Conservation (phyloP, 2,888 invertebrate genomes). For the Geotrupes spiniger region DNA sequence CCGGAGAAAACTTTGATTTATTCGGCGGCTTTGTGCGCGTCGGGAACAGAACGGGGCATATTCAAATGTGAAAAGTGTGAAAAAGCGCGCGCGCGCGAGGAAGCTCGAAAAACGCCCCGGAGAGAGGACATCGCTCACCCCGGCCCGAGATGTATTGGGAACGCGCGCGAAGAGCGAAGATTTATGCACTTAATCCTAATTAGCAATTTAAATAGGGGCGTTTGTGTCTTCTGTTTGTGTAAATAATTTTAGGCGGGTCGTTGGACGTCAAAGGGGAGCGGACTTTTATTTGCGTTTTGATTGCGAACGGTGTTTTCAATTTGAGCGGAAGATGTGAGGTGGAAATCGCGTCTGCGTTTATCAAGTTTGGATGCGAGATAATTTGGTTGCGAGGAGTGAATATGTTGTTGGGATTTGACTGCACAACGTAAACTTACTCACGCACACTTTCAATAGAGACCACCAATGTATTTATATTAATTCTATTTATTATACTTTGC, state of each 20-base stretch:
- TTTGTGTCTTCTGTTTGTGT: conserved; percentile 3
- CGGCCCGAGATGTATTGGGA: not conserved
- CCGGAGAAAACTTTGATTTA: conserved; percentile 41
- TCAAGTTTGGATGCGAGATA: too few species aligned
- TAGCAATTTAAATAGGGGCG: conserved; percentile 20
- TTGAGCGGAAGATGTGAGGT: too few species aligned
- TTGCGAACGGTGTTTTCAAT: too few species aligned
- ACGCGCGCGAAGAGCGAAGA: conserved; percentile 1
- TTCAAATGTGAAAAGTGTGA: conserved; percentile 25
- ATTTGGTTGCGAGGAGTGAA: too few species aligned
- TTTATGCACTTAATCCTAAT: conserved; percentile 18
- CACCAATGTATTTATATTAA: too few species aligned
- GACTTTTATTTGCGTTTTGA: too few species aligned
- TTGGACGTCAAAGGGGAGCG: not conserved
- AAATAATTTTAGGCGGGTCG: conserved; percentile 2
- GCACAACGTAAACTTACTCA: too few species aligned
- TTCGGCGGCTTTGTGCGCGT: conserved; percentile 27
- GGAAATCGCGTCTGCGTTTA: too few species aligned
- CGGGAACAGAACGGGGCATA: conserved; percentile 25
- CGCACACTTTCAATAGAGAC: too few species aligned
- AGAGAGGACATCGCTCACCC: conserved; percentile 1
- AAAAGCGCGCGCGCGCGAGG: not conserved
- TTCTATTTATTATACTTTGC: too few species aligned
- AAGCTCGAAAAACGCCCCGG: too few species aligned
- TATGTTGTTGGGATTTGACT: too few species aligned